Conservation (phyloP, 1,140 invertebrate species). For the Scaptomyza hsui region DNA sequence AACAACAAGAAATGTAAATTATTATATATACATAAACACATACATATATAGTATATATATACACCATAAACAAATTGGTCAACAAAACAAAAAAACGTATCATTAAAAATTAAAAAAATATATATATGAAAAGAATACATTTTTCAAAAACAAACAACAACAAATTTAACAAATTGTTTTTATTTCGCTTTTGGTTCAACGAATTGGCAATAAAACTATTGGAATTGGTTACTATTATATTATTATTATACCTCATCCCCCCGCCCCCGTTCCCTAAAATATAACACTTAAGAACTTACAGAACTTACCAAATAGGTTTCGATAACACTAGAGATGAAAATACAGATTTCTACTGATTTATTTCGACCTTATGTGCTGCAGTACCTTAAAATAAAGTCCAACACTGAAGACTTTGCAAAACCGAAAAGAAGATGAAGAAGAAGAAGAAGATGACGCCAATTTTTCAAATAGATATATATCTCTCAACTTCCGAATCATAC, state of each 20-base stretch:
- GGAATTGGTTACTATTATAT: conserved; percentile 22
- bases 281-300: conserved; percentile 19
- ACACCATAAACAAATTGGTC: conserved; percentile 47
- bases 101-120: conserved; percentile 58
- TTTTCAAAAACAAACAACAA: conserved; percentile 68
- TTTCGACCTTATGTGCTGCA: conserved; percentile 56
- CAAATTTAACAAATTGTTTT: conserved; percentile 68
- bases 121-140: conserved; percentile 52
- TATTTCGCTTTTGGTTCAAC: conserved; percentile 60
- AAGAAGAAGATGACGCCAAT: conserved; percentile 26
- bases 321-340: conserved; percentile 25
- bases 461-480: conserved; percentile 12
- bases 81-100: conserved; percentile 59
- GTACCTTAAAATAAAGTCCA: conserved; percentile 57
- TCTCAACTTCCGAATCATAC: neutral
- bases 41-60: conserved; percentile 18
- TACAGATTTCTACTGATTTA: conserved; percentile 23
- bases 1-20: conserved; percentile 56
- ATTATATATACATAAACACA: conserved; percentile 44
- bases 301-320: conserved; percentile 65
- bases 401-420: conserved; percentile 4
- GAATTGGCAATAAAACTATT: conserved; percentile 51
- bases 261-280: neutral
- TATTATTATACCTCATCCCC: neutral
- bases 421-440: neutral